Evolutionary conservation across 2,888 invertebrate genomes (phyloP).

Genomic region (Automeris io): DNA sequence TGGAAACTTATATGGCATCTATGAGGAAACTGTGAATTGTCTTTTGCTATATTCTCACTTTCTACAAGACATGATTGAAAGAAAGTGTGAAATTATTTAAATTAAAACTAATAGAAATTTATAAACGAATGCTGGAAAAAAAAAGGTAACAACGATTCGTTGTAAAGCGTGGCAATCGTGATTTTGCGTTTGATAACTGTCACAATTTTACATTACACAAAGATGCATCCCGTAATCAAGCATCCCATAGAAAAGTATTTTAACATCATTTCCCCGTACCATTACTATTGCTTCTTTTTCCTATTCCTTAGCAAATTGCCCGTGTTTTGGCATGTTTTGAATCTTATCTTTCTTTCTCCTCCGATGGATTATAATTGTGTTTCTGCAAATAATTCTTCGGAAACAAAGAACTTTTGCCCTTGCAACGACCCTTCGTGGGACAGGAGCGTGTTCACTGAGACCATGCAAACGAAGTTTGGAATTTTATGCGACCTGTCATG

Average conservation of each 20-base stretch:
- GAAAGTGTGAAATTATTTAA: too few relatives aligned
- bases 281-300: slow-evolving; percentile 39
- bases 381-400: slow-evolving; percentile 4
- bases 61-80: too few relatives aligned
- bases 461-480: slow-evolving; percentile 47
- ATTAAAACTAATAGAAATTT: too few relatives aligned
- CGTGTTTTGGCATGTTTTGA: slow-evolving; percentile 51
- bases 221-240: slow-evolving; percentile 23
- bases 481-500: slow-evolving; percentile 40
- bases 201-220: too few relatives aligned
- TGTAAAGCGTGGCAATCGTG: neutral
- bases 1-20: too few relatives aligned
- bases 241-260: slow-evolving; percentile 53
- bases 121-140: neutral
- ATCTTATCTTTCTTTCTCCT: slow-evolving; percentile 48
- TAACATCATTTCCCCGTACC: slow-evolving; percentile 34
- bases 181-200: neutral
- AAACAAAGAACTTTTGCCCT: slow-evolving; percentile 34
- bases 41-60: too few relatives aligned
- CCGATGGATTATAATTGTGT: slow-evolving; percentile 43
- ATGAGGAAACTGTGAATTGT: too few relatives aligned
- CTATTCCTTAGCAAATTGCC: slow-evolving; percentile 43
- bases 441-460: slow-evolving; percentile 40
- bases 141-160: neutral
- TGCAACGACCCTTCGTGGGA: slow-evolving; percentile 45